Conservation (phyloP, 53 echinoderm and acorn worm species). For the Apostichopus leukothele region DNA sequence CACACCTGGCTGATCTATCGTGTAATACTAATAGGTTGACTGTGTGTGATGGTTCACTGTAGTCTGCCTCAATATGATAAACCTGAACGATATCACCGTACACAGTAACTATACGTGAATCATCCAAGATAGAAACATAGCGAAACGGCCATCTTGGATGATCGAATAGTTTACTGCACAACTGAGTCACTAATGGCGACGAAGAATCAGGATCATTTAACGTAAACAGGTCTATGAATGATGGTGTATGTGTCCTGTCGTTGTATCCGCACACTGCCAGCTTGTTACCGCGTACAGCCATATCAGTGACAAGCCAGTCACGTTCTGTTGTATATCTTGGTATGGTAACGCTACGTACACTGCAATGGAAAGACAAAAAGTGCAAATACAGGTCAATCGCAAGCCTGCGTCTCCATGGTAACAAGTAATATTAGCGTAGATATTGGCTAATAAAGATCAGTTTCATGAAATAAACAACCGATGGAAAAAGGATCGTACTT, state of each 20-base stretch:
- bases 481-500: neutral
- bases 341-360: neutral
- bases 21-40: too few relatives aligned
- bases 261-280: neutral
- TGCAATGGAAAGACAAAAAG: neutral
- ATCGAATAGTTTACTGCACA: too few relatives aligned
- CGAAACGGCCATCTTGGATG: too few relatives aligned
- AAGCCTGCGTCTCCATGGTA: neutral
- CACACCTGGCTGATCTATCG: too few relatives aligned
- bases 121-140: too few relatives aligned
- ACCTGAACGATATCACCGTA: too few relatives aligned
- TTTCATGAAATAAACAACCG: neutral
- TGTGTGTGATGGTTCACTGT: too few relatives aligned
- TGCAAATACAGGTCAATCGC: neutral
- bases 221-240: neutral
- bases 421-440: neutral
- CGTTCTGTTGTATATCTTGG: neutral
- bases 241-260: neutral
- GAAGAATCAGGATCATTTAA: neutral
- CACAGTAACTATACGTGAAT: too few relatives aligned
- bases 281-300: neutral
- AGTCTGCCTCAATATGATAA: too few relatives aligned
- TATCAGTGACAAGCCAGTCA: neutral
- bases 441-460: too few relatives aligned
- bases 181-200: neutral